These are phyloP conservation scores for Lithodes maja DNA, from an alignment of 2,888 invertebrate genomes.

Conservation along the genomic window DNA sequence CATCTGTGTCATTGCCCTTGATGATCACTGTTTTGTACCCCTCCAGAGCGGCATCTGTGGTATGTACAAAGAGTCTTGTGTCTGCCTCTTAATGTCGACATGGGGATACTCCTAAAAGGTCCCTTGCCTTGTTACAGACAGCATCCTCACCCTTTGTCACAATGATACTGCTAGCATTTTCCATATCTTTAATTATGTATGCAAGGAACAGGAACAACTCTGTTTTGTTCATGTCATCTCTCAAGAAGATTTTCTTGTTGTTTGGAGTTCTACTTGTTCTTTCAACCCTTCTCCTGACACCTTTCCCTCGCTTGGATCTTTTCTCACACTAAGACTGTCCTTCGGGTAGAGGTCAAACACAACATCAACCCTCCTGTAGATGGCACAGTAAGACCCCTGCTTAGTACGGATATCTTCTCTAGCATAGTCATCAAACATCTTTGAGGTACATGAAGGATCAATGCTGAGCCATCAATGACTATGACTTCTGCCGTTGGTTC, in stretches of 20 bases:
- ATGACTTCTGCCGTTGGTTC: constrained; percentile 30
- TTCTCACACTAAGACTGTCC: constrained; percentile 16
- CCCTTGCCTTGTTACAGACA: no score
- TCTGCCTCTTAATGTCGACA: no score
- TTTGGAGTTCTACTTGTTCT: neutral
- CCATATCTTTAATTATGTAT: no score
- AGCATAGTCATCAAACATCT: constrained; percentile 42
- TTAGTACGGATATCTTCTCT: constrained; percentile 35
- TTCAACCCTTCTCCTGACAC: constrained; percentile 31
- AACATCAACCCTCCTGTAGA: constrained; percentile 5
- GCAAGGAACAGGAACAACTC: no score
- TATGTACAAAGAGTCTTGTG: no score
- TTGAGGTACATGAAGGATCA: constrained; percentile 42
- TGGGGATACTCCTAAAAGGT: no score
- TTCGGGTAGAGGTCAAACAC: constrained; percentile 31
- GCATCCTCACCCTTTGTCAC: no score
- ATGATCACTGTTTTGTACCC: no score
- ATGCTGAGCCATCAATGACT: constrained; percentile 43
- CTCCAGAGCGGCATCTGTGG: no score
- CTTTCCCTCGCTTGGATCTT: neutral
- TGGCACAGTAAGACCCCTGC: constrained; percentile 27
- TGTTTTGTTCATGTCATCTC: constrained; percentile 14
- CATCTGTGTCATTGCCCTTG: no score
- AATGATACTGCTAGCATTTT: no score
- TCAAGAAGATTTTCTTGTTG: constrained; percentile 23